phyloP scores from a whole-genome alignment of 1,140 invertebrate genomes.

The Hirudo medicinalis region DNA sequence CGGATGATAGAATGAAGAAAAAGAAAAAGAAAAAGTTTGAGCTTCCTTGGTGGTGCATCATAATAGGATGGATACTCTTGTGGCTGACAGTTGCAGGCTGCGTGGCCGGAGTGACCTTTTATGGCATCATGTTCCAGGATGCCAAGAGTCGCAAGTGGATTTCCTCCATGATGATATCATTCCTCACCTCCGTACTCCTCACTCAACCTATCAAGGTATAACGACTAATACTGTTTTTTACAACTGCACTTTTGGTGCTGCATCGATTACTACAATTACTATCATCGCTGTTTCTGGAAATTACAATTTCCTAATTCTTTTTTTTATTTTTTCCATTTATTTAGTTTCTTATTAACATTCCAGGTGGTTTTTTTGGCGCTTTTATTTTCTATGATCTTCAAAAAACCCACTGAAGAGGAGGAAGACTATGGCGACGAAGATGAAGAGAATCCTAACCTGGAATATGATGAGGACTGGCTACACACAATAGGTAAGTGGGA shows the following conservation, averaged over 20 bases:
- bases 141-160: constrained; percentile 48
- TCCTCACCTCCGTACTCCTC: constrained; percentile 46
- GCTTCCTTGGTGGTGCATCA: constrained; percentile 45
- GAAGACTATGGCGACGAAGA: constrained; percentile 44
- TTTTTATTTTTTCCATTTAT: too few relatives aligned
- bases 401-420: constrained; percentile 43
- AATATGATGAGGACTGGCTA: constrained; percentile 32
- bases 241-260: too few relatives aligned
- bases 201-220: constrained; percentile 48
- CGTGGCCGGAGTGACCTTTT: constrained; percentile 45
- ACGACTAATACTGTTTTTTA: neutral
- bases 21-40: constrained; percentile 32
- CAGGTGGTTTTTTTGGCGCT: constrained; percentile 45
- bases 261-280: too few relatives aligned
- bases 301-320: too few relatives aligned
- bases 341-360: neutral
- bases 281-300: neutral
- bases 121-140: constrained; percentile 47
- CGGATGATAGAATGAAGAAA: neutral
- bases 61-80: constrained; percentile 45
- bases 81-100: constrained; percentile 39
- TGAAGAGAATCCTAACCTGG: constrained; percentile 33
- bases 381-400: constrained; percentile 43
- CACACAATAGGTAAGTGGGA: constrained; percentile 23
- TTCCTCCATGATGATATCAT: constrained; percentile 46